Conservation (phyloP, 2,888 invertebrate species). For the Chrysomela aeneicollis region DNA sequence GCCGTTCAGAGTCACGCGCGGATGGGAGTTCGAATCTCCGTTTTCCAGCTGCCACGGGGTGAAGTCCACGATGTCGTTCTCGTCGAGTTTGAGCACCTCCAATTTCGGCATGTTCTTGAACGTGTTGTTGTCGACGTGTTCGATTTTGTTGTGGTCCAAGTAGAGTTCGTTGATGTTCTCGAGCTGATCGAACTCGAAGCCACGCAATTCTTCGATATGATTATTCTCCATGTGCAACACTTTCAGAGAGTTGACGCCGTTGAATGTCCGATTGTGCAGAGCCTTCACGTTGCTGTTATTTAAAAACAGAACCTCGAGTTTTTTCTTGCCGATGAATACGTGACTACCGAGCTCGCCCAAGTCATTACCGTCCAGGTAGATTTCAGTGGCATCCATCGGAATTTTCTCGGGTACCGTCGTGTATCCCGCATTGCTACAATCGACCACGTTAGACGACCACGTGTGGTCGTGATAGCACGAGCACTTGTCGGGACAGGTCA, state of each 20-base stretch:
- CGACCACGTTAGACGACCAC: conserved; percentile 85
- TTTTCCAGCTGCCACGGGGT: conserved; percentile 71
- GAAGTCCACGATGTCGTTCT: conserved; percentile 80
- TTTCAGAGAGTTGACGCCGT: conserved; percentile 77
- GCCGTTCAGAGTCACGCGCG: conserved; percentile 76
- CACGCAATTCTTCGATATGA: conserved; percentile 73
- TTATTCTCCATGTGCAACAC: conserved; percentile 82
- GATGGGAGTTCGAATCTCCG: conserved; percentile 66
- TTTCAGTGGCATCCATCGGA: conserved; percentile 90
- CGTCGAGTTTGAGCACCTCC: conserved; percentile 77
- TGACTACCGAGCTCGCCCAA: conserved; percentile 82
- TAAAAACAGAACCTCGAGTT: conserved; percentile 78
- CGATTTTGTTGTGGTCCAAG: conserved; percentile 78
- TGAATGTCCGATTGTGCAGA: conserved; percentile 83
- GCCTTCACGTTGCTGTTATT: conserved; percentile 80
- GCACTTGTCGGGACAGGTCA: conserved; percentile 87
- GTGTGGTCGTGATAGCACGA: conserved; percentile 87
- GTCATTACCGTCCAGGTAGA: conserved; percentile 84
- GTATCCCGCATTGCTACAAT: conserved; percentile 80
- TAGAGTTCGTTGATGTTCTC: conserved; percentile 78
- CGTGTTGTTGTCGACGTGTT: conserved; percentile 76
- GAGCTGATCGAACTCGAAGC: conserved; percentile 81
- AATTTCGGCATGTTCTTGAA: conserved; percentile 77
- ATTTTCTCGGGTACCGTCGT: conserved; percentile 79
- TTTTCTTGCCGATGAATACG: conserved; percentile 87